Evolutionary conservation across 2,113 vertebrate genomes (phyloP).

Genomic region (Dendropsophus ebraccatus): DNA sequence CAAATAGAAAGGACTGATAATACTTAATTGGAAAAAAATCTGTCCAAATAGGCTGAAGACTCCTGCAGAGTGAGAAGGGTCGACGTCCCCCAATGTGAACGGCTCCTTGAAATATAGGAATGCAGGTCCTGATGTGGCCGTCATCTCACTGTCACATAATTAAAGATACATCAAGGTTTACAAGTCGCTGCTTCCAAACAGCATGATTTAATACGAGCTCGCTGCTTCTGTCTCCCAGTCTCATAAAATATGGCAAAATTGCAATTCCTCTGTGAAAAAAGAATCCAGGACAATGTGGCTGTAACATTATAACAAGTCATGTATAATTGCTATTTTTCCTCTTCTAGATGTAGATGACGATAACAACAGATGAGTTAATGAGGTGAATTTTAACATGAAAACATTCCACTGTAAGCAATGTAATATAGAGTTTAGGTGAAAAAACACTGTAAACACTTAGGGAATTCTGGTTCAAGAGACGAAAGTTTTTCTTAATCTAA

Average conservation of each 20-base stretch:
- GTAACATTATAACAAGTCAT: neutral
- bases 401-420: neutral
- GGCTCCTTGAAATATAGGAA: constrained; percentile 25
- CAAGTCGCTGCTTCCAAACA: constrained; percentile 5
- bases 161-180: constrained; percentile 33
- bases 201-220: constrained; percentile 27
- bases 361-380: neutral
- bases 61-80: constrained; percentile 19
- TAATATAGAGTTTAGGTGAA: neutral
- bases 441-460: too few relatives aligned
- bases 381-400: neutral
- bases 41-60: constrained; percentile 21
- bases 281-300: neutral
- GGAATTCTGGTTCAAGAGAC: too few relatives aligned
- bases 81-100: neutral
- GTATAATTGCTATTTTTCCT: neutral
- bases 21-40: constrained; percentile 22
- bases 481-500: neutral
- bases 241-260: constrained; percentile 40
- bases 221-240: neutral
- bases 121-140: neutral
- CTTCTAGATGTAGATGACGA: too few relatives aligned
- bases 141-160: constrained; percentile 24
- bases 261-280: constrained; percentile 16
- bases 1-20: constrained; percentile 29